Percentiles rank a stretch among this genome's conserved stretches.
phyloP scores from a whole-genome alignment of 2,797 vertebrate genomes.

The Ataeniobius toweri region DNA sequence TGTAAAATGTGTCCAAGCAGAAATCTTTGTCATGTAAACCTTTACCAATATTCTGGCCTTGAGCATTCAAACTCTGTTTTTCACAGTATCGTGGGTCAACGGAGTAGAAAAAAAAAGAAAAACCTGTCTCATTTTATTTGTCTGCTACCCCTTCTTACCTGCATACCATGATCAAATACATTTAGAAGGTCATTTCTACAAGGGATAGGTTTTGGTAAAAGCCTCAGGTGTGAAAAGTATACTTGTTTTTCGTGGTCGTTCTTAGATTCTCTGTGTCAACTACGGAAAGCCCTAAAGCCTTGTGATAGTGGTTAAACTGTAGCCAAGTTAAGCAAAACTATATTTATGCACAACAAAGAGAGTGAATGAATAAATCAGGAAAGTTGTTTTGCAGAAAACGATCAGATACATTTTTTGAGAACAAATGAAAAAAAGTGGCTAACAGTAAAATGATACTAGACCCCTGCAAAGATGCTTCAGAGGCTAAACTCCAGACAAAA shows the following conservation, averaged over 20 bases:
- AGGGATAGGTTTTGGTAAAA: background rate
- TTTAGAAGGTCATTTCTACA: background rate
- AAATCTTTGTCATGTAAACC: slow-evolving; percentile 38
- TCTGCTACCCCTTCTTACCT: background rate
- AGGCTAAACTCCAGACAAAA: slow-evolving; percentile 23
- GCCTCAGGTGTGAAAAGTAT: background rate
- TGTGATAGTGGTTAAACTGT: background rate
- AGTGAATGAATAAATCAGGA: slow-evolving; percentile 20
- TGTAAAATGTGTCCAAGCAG: slow-evolving; percentile 41
- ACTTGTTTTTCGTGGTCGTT: background rate
- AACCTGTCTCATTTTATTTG: background rate
- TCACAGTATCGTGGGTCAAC: background rate
- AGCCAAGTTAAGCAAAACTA: slow-evolving; percentile 4
- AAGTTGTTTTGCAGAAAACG: slow-evolving; percentile 25
- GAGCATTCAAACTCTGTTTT: slow-evolving; percentile 2
- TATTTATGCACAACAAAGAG: background rate
- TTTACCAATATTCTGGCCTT: slow-evolving; percentile 23
- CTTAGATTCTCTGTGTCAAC: background rate
- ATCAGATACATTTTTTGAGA: slow-evolving; percentile 31
- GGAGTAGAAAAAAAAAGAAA: background rate
- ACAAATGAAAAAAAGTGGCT: slow-evolving; percentile 25
- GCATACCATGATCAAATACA: background rate
- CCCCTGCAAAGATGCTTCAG: slow-evolving; percentile 47
- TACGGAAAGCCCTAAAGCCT: background rate
- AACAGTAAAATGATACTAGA: slow-evolving; percentile 41